phyloP scores from a whole-genome alignment of 2,888 invertebrate genomes.

The Heliconius erato region DNA sequence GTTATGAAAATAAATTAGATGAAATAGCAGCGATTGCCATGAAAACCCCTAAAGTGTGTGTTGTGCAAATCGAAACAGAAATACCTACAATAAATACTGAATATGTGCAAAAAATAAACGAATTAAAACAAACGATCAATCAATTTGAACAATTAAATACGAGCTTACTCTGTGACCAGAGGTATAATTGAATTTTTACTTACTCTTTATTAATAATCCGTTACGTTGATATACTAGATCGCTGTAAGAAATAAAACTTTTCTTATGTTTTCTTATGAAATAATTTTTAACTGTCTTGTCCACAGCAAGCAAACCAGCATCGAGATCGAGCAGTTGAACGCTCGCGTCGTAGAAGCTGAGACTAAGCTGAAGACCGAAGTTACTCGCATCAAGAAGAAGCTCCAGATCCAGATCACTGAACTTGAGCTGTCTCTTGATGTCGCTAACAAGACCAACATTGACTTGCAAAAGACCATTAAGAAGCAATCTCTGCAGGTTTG shows the following conservation, averaged over 20 bases:
- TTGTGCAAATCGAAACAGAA: slow-evolving; percentile 73
- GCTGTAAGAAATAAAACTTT: not conserved
- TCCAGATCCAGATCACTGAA: slow-evolving; percentile 98
- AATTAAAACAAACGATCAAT: slow-evolving; percentile 87
- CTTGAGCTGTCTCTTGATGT: slow-evolving; percentile 98
- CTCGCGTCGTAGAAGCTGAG: slow-evolving; percentile 98
- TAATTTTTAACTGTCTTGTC: slow-evolving; percentile 54
- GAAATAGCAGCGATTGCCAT: slow-evolving; percentile 57
- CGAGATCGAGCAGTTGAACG: slow-evolving; percentile 98
- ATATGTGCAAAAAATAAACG: slow-evolving; percentile 85
- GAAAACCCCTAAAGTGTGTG: slow-evolving; percentile 69
- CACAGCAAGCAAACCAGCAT: slow-evolving; percentile 98
- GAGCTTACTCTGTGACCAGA: slow-evolving; percentile 87
- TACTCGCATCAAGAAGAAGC: slow-evolving; percentile 99
- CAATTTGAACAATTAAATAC: slow-evolving; percentile 87
- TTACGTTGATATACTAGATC: not conserved
- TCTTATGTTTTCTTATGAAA: not conserved
- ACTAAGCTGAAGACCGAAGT: slow-evolving; percentile 98
- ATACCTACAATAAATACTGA: slow-evolving; percentile 82
- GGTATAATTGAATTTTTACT: slow-evolving; percentile 75
- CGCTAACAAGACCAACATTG: slow-evolving; percentile 99
- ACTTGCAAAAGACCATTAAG: slow-evolving; percentile 98
- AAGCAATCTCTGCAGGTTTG: slow-evolving; percentile 95
- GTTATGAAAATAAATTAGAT: slow-evolving; percentile 45
- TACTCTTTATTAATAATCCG: not conserved